phyloP scores from a whole-genome alignment of 2,797 vertebrate species.

The Artibeus lituratus region DNA sequence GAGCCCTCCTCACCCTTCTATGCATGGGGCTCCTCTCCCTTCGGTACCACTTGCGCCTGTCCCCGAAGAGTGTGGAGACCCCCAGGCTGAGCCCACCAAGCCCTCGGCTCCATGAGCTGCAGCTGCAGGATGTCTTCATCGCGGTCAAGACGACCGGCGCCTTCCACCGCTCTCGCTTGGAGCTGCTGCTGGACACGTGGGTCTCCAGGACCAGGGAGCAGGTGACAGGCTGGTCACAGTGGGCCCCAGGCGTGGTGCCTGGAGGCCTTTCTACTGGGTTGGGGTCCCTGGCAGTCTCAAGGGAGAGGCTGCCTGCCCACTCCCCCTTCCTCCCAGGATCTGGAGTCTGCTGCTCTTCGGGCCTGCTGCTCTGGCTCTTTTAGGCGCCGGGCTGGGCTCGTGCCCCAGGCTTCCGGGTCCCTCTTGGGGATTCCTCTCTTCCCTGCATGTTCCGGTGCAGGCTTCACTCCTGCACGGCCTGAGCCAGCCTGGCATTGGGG shows the following conservation, averaged over 20 bases:
- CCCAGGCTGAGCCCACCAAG: background rate
- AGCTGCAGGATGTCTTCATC: slow-evolving; percentile 87
- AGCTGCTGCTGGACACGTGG: slow-evolving; percentile 92
- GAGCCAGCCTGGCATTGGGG: background rate
- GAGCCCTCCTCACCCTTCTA: slow-evolving; percentile 68
- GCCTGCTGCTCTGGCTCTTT: background rate
- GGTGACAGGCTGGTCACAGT: slow-evolving; percentile 61
- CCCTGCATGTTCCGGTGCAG: background rate
- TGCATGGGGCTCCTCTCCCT: slow-evolving; percentile 73
- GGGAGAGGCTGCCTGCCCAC: background rate
- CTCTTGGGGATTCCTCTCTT: background rate
- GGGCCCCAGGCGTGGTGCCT: background rate
- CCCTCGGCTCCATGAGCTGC: background rate
- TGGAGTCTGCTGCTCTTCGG: background rate
- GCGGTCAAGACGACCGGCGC: slow-evolving; percentile 91
- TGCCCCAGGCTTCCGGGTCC: no score
- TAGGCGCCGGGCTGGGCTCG: background rate
- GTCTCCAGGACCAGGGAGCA: slow-evolving; percentile 89
- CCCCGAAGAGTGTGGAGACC: background rate
- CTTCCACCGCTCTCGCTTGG: slow-evolving; percentile 90
- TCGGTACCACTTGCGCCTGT: background rate
- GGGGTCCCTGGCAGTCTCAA: background rate
- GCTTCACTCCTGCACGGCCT: background rate
- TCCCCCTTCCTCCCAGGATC: background rate
- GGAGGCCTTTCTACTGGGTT: background rate